A percentile compares a stretch with the other conserved stretches of the same genome.
These are phyloP conservation scores for Nomada flava DNA, from an alignment of 2,888 invertebrate genomes.

Conservation along the genomic window DNA sequence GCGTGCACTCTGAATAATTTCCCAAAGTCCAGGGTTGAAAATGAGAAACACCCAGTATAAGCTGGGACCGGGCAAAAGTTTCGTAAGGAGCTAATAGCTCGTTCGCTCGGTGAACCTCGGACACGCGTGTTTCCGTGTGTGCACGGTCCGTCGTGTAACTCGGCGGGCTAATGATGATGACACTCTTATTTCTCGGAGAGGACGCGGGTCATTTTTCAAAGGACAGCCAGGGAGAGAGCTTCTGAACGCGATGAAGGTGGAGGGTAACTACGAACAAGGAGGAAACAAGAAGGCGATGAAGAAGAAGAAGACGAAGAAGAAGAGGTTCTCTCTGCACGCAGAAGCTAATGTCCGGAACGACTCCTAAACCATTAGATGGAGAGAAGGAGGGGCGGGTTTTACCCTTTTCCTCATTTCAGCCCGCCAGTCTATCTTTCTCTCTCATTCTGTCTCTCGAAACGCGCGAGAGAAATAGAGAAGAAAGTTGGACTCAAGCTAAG, in stretches of 20 bases:
- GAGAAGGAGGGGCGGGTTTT: slow-evolving; percentile 44
- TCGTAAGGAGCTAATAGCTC: slow-evolving; percentile 49
- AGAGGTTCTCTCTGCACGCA: slow-evolving; percentile 73
- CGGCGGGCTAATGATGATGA: slow-evolving; percentile 84
- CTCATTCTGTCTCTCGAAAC: not conserved
- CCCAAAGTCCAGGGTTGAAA: not conserved
- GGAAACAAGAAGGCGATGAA: slow-evolving; percentile 53
- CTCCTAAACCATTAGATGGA: slow-evolving; percentile 80
- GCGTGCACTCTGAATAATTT: not conserved
- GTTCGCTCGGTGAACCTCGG: slow-evolving; percentile 25
- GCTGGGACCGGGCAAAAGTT: slow-evolving; percentile 22
- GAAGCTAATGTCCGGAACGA: slow-evolving; percentile 84
- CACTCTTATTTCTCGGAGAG: slow-evolving; percentile 83
- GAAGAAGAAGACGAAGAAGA: slow-evolving; percentile 44
- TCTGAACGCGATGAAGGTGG: slow-evolving; percentile 50
- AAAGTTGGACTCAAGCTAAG: too few relatives aligned
- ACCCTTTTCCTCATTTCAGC: slow-evolving; percentile 55
- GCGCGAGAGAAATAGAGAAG: too few relatives aligned
- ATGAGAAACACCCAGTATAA: slow-evolving; percentile 2
- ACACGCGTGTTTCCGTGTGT: slow-evolving; percentile 53
- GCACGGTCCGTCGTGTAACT: slow-evolving; percentile 76
- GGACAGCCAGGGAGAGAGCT: slow-evolving; percentile 72
- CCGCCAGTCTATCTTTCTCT: slow-evolving; percentile 19
- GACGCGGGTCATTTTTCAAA: slow-evolving; percentile 83
- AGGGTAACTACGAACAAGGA: slow-evolving; percentile 47